Conservation (phyloP, 1,140 invertebrate species). For the Aphelenchoides fujianensis region DNA sequence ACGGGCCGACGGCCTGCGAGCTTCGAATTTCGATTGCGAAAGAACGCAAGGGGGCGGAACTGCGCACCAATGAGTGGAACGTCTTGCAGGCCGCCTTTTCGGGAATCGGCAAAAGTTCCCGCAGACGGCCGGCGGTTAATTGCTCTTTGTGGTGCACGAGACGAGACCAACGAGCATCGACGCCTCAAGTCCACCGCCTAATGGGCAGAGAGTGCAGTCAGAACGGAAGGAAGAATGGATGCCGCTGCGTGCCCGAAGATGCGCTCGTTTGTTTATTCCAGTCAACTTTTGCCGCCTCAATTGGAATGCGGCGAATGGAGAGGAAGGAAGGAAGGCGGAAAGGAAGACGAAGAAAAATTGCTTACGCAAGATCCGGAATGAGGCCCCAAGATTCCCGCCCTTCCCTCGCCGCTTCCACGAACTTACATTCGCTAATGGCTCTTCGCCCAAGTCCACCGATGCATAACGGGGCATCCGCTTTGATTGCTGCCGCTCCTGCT, state of each 20-base stretch:
- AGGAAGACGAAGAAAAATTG: not conserved
- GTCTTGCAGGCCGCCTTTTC: not conserved
- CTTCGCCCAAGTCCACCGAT: not conserved
- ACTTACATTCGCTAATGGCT: constrained; percentile 13
- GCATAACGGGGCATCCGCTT: not conserved
- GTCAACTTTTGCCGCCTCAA: not conserved
- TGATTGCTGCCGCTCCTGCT: not conserved
- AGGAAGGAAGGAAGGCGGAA: not conserved
- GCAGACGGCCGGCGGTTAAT: not conserved
- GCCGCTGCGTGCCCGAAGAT: not conserved
- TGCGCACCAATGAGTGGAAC: not conserved
- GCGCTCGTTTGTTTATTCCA: not conserved
- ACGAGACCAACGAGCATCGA: not conserved
- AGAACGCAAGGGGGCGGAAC: not conserved
- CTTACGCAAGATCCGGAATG: not conserved
- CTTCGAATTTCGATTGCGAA: too few species aligned
- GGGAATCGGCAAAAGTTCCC: not conserved
- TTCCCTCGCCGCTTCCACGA: not conserved
- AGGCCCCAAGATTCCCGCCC: not conserved
- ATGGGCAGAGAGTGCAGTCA: too few species aligned
- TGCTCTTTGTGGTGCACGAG: not conserved
- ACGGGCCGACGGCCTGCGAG: not conserved
- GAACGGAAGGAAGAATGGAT: not conserved
- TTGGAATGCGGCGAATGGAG: not conserved
- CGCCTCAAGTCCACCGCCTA: not conserved